Base-by-base conservation (phyloP, 2,797 vertebrate genomes). In the Margarornis squamiger region DNA sequence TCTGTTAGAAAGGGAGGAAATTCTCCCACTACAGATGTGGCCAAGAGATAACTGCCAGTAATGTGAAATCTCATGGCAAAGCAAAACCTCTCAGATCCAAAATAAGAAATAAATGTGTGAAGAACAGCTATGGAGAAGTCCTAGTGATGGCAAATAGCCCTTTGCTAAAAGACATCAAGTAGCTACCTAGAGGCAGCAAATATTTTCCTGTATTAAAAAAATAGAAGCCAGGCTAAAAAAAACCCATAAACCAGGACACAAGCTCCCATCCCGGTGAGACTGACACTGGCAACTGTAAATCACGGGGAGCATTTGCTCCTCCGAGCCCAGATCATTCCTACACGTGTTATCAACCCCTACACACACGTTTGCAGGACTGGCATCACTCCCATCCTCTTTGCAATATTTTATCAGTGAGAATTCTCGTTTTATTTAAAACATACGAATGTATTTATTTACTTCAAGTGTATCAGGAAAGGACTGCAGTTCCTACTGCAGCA, bases 401-500 rank as follows among this genome's bases (percentile, higher is more conserved):
- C 61, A 62, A 39, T 23, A 58, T 3, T 68, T 79, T 16, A 54
- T 26, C 15, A 2, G 30, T 14, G 11, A 55, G 74, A 91, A 58
- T 59, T 78, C 15, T 70, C 22, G 16, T 36, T 71, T 62, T 67
- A 52, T 78, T 49, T 61, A 1, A 71, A 48, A 65, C 48, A 67
- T 19, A 51, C 3, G 3, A 58, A 74, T 62, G 32, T 45, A 86
- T 48, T 66, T 70, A 81, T 82, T 90, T 88, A 90, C 45, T 72
- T 72, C 48, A 41, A 52, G 48, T 34, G 34, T 62, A 48, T 55
- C 48, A 22, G 83, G 38, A 67, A 85, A 92, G 55, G 48, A 88
- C 80, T 94, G 94, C 93, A 89, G 86, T 41, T 90, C 77, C 75
- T 71, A 45, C 83, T 67, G 90, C 92, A 92, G 65, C 57, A 74